Evolutionary conservation across 1,140 invertebrate species (phyloP), one percentile per base, ranked within the genome.

Genomic region (Oncopeltus fasciatus): DNA sequence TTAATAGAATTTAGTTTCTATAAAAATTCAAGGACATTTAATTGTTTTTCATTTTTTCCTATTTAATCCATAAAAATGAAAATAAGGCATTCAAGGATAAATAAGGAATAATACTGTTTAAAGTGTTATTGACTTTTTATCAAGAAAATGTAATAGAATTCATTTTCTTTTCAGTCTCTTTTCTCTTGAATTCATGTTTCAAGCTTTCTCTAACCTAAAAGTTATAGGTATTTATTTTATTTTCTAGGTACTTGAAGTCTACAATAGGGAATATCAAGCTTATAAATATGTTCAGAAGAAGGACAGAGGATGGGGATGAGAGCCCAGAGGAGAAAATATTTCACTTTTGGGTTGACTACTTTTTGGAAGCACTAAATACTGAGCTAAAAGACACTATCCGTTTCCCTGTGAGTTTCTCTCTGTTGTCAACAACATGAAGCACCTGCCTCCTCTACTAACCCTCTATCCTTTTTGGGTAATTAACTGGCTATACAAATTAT

Each of bases 311-410:
- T 60, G 71, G 74, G 18, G 79, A 83, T 69, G 27, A 24, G 24
- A 78, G 83, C 20, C 83, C 89, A 0, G 90, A 93, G 73, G 87
- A 92, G 72, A 83, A 92, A 74, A 80, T 95, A 1, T 97, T 97
- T 74, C 80, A 84, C 67, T 99, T 98, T 75, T 99, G 95, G 95
- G 93, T 96, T 81, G 96, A 99, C 69, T 98, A 95, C 76, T 98
- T 99, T 73, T 81, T 92, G 4, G 95, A 96, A 76, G 93, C 94
- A 2, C 93, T 87, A 18, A 88, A 88, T 71, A 77, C 78, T 24
- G 82, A 85, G 68, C 80, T 85, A 65, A 82, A 83, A 53, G 85
- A 90, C 73, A 83, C 79, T 65, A 93, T 95, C 64, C 75, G 91
- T 67, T 95, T 95, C 82, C 92, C 92, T 49, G 89, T 90, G 76